These are phyloP conservation scores for Agraylea sexmaculata DNA, from an alignment of 1,140 invertebrate genomes.

Conservation along the genomic window DNA sequence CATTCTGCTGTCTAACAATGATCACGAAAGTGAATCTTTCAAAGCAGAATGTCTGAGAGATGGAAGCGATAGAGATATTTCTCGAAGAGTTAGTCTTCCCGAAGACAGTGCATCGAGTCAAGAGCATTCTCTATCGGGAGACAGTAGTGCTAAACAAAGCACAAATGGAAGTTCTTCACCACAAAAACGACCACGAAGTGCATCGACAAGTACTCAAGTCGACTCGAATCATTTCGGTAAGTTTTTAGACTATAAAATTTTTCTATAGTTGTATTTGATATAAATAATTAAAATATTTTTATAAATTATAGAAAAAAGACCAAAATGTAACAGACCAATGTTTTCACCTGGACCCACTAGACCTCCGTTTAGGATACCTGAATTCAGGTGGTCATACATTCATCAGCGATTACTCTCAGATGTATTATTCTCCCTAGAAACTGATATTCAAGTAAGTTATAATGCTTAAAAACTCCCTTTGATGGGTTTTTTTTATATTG, in stretches of 20 bases:
- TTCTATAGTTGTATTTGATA: background rate
- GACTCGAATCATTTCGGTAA: constrained; percentile 71
- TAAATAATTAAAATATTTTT: background rate
- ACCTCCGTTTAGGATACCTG: constrained; percentile 96
- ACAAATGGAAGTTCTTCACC: constrained; percentile 31
- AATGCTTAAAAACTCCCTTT: background rate
- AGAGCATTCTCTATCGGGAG: constrained; percentile 25
- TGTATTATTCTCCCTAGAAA: constrained; percentile 93
- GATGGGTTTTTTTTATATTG: background rate
- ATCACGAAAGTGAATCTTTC: constrained; percentile 27
- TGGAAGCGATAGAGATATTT: constrained; percentile 33
- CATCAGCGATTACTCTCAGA: constrained; percentile 95
- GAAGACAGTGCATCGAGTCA: constrained; percentile 44
- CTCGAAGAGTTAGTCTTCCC: constrained; percentile 50
- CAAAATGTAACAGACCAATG: constrained; percentile 56
- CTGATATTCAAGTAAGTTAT: constrained; percentile 80
- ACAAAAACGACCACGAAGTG: constrained; percentile 56
- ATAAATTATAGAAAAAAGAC: constrained; percentile 23
- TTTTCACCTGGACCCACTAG: constrained; percentile 91
- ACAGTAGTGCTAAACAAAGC: constrained; percentile 21
- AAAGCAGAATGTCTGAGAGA: constrained; percentile 27
- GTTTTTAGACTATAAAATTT: constrained; percentile 16
- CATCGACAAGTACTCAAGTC: constrained; percentile 66
- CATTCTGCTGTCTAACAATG: constrained; percentile 35
- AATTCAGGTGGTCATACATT: constrained; percentile 99